A percentile compares a stretch with the other conserved stretches of the same genome.
These are phyloP conservation scores for Lacerta agilis DNA, from an alignment of 2,797 vertebrate species.

Conservation along the genomic window DNA sequence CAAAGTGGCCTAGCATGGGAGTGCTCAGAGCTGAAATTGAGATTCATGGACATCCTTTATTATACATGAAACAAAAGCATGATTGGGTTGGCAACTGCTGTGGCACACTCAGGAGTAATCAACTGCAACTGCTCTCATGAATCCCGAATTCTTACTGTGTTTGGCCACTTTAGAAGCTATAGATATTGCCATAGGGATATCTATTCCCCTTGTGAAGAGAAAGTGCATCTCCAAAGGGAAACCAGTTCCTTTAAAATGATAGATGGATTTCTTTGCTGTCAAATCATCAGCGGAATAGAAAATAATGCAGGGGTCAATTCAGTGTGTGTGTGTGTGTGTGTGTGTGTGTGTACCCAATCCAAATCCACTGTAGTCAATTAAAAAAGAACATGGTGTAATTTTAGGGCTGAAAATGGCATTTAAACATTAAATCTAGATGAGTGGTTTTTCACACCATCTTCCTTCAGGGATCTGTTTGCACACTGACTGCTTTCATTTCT, in stretches of 20 bases:
- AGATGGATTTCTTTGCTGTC: not conserved
- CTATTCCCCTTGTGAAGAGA: not conserved
- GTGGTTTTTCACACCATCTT: not conserved
- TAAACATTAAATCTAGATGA: not conserved
- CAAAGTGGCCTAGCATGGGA: not conserved
- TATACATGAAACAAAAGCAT: not conserved
- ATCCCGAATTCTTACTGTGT: not conserved
- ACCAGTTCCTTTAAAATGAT: not conserved
- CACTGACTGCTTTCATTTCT: not conserved
- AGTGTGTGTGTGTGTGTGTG: not conserved
- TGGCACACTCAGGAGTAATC: not conserved
- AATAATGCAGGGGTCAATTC: not conserved
- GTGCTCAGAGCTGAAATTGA: not conserved
- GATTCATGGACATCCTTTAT: not conserved
- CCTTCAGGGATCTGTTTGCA: not conserved
- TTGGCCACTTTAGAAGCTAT: not conserved
- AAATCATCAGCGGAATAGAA: not conserved
- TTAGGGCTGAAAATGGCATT: not conserved
- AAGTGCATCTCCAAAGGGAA: not conserved
- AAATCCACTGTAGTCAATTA: conserved; percentile 29
- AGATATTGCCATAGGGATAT: not conserved
- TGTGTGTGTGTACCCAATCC: not conserved
- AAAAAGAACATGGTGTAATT: not conserved
- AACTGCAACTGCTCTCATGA: not conserved
- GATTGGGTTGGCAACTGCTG: not conserved